These are phyloP conservation scores for Sitobion miscanthi DNA, from an alignment of 1,140 invertebrate genomes.

Conservation along the genomic window DNA sequence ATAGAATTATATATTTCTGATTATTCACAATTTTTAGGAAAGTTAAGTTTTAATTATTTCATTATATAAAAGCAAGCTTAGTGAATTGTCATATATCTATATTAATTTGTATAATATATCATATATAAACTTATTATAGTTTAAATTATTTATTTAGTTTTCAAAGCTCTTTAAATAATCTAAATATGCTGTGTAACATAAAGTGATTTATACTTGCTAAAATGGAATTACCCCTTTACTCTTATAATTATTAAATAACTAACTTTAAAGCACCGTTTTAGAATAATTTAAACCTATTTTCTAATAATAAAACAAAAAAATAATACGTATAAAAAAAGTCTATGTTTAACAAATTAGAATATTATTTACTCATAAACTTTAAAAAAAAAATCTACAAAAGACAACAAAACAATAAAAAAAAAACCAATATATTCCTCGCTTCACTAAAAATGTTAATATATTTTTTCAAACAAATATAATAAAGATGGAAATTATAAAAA, in stretches of 20 bases:
- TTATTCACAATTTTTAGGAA: background rate
- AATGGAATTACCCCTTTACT: background rate
- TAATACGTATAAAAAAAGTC: conserved; percentile 5
- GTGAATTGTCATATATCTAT: background rate
- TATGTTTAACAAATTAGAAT: conserved; percentile 26
- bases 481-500: background rate
- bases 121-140: background rate
- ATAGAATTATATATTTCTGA: background rate
- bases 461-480: conserved; percentile 1
- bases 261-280: conserved; percentile 38
- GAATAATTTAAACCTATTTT: background rate
- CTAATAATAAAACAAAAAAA: background rate
- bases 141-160: background rate
- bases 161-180: background rate
- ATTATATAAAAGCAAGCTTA: background rate
- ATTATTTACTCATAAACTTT: background rate
- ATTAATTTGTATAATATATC: background rate
- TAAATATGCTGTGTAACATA: background rate
- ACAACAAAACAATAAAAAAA: conserved; percentile 30
- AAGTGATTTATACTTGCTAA: background rate
- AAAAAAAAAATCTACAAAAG: background rate
- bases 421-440: background rate
- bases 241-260: background rate
- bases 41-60: background rate
- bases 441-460: background rate